Conservation (phyloP, 2,797 vertebrate genomes). For the Peromyscus aztecus region DNA sequence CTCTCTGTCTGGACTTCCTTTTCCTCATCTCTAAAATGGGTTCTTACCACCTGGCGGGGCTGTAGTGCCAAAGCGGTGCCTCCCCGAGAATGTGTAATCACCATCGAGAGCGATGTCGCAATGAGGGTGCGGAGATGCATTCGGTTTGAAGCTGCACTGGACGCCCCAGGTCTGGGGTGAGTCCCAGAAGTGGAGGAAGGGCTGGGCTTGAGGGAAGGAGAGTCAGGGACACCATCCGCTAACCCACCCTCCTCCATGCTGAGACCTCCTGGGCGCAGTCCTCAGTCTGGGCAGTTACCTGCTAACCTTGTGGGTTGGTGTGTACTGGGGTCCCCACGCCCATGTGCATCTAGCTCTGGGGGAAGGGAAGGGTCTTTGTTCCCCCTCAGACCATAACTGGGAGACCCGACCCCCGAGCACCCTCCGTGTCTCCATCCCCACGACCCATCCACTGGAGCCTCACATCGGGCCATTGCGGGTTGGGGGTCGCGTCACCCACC, state of each 20-base stretch:
- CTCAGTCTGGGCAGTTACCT: not conserved
- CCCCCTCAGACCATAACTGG: not conserved
- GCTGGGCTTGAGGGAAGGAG: not conserved
- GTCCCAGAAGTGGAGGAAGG: not conserved
- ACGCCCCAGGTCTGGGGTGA: not conserved
- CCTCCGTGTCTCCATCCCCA: not conserved
- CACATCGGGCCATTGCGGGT: not conserved
- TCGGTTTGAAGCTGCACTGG: not conserved
- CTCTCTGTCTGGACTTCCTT: slow-evolving; percentile 51
- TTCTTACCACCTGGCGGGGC: not conserved
- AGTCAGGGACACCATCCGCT: not conserved
- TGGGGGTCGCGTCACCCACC: not conserved
- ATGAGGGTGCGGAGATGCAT: not conserved
- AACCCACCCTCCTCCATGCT: not conserved
- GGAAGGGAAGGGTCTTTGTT: slow-evolving; percentile 71
- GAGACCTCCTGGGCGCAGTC: not conserved
- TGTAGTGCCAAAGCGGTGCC: not conserved
- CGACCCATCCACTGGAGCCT: not conserved
- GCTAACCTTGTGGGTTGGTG: not conserved
- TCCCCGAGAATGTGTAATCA: not conserved
- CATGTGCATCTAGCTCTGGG: not conserved
- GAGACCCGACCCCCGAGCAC: not conserved
- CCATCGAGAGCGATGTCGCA: not conserved
- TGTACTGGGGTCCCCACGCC: not conserved
- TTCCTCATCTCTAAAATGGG: slow-evolving; percentile 17